Conservation (phyloP, 2,113 vertebrate species). For the Boleophthalmus pectinirostris region DNA sequence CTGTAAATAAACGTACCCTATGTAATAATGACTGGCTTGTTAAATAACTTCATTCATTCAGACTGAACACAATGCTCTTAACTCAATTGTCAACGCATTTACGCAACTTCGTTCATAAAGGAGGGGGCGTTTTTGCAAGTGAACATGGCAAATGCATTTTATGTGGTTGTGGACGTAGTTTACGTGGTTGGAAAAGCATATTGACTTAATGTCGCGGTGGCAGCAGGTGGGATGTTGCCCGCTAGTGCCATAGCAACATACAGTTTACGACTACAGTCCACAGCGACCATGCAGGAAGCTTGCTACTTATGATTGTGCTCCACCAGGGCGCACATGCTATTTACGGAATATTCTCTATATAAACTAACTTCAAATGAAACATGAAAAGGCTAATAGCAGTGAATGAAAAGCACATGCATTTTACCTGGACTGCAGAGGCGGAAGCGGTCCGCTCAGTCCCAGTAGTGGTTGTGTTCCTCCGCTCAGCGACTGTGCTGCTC, state of each 20-base stretch:
- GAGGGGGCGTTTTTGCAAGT: neutral
- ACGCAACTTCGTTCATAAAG: neutral
- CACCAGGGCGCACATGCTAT: conserved; percentile 26
- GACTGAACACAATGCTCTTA: neutral
- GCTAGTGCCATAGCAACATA: conserved; percentile 67
- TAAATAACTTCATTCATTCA: neutral
- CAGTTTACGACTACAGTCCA: conserved; percentile 54
- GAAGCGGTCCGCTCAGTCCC: conserved; percentile 15
- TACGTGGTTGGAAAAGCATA: neutral
- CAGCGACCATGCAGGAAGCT: conserved; percentile 23
- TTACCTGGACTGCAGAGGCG: conserved; percentile 35
- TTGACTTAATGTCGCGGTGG: conserved; percentile 12
- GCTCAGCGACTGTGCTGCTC: conserved; percentile 42
- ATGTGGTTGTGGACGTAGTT: neutral
- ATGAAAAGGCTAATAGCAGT: neutral
- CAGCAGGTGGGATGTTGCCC: conserved; percentile 71
- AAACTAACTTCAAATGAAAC: neutral
- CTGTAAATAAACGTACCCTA: neutral
- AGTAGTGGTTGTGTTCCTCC: conserved; percentile 27
- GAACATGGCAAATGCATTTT: neutral
- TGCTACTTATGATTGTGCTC: conserved; percentile 23
- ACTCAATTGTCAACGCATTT: neutral
- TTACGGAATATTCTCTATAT: neutral
- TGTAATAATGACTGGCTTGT: neutral
- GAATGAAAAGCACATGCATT: neutral